These are phyloP conservation scores for Megalurothrips usitatus DNA, from an alignment of 2,888 invertebrate genomes.

Conservation along the genomic window DNA sequence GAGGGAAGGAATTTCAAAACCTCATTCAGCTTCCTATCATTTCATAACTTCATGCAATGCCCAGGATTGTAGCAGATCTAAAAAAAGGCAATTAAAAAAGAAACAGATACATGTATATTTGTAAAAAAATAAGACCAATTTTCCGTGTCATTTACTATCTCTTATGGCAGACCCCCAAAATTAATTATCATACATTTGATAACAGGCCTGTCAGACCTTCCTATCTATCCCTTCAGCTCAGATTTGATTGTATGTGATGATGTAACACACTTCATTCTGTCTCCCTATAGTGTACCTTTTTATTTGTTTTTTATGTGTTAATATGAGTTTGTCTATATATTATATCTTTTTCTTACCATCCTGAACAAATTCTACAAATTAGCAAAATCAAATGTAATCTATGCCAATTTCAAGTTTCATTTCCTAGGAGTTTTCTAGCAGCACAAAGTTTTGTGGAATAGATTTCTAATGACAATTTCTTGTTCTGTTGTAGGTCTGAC, in stretches of 20 bases:
- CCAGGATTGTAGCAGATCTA: too few species aligned
- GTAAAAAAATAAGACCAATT: too few species aligned
- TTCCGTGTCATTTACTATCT: not conserved
- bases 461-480: not conserved
- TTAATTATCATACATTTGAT: not conserved
- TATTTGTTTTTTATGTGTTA: not conserved
- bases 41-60: too few species aligned
- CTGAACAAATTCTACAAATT: too few species aligned
- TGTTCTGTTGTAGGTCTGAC: not conserved
- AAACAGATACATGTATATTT: too few species aligned
- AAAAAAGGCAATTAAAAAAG: too few species aligned
- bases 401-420: too few species aligned
- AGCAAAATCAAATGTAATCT: too few species aligned
- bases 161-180: not conserved
- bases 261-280: not conserved
- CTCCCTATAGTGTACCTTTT: not conserved
- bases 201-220: not conserved
- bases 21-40: too few species aligned
- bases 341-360: too few species aligned
- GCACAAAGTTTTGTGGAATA: not conserved
- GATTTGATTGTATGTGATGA: not conserved
- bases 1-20: too few species aligned
- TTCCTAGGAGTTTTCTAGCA: too few species aligned
- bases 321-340: not conserved
- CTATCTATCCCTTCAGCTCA: not conserved